These are phyloP conservation scores for Omphaloscelis lunosa DNA, from an alignment of 2,888 invertebrate genomes.

Conservation along the genomic window DNA sequence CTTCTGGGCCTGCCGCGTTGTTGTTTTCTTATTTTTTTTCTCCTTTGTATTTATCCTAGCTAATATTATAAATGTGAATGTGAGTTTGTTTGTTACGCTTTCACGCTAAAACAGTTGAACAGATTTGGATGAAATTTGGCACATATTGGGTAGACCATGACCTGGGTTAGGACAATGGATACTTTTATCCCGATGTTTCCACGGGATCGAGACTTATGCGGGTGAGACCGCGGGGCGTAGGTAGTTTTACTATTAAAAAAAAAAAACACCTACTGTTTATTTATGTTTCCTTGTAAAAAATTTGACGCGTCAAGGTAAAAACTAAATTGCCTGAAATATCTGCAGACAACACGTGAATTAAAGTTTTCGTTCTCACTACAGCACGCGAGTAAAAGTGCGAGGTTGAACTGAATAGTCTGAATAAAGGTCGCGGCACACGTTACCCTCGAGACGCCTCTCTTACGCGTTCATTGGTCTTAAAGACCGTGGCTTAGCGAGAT, in stretches of 20 bases:
- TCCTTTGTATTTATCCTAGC: neutral
- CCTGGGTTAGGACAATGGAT: no score
- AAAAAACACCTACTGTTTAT: slow-evolving; percentile 8
- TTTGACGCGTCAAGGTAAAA: slow-evolving; percentile 39
- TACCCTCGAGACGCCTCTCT: neutral
- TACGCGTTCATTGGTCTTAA: no score
- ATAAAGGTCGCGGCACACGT: slow-evolving; percentile 21
- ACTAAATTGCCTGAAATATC: slow-evolving; percentile 20
- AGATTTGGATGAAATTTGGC: no score
- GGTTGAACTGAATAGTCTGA: slow-evolving; percentile 22
- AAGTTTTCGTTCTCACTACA: slow-evolving; percentile 2
- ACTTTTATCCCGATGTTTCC: no score
- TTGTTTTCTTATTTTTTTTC: neutral
- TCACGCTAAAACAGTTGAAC: no score
- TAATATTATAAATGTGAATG: no score
- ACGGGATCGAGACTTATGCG: no score
- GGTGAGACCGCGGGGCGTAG: no score
- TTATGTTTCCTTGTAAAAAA: neutral
- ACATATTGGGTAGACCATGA: no score
- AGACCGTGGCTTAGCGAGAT: neutral
- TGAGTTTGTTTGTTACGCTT: no score
- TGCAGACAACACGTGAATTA: neutral
- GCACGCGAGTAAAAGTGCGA: slow-evolving; percentile 49
- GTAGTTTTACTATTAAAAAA: neutral
- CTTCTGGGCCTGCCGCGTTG: neutral